Evolutionary conservation across 2,888 invertebrate species (phyloP).

Genomic region (Frankliniella fusca): DNA sequence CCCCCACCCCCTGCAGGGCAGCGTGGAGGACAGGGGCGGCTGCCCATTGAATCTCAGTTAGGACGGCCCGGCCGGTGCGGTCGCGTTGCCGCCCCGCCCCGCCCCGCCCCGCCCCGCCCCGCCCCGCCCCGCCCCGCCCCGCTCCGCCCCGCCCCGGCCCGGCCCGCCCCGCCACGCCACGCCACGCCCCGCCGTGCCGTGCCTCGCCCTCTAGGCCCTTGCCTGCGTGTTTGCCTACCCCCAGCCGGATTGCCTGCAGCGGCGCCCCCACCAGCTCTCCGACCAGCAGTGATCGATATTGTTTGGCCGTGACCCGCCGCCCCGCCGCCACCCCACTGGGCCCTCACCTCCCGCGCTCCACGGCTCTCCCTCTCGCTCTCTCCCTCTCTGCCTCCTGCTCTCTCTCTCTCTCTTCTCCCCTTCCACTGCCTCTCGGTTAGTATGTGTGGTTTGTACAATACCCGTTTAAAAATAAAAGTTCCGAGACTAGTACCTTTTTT

Average conservation of each 20-base stretch:
- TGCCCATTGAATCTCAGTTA: too few species aligned
- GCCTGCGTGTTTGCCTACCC: not conserved
- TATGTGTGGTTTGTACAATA: too few species aligned
- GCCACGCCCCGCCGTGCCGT: not conserved
- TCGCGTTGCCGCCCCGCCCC: not conserved
- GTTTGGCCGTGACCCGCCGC: conserved; percentile 19
- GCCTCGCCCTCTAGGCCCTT: not conserved
- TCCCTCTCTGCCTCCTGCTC: not conserved
- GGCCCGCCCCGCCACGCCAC: too few species aligned
- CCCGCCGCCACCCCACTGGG: not conserved
- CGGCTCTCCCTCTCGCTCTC: not conserved
- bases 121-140: not conserved
- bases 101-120: not conserved
- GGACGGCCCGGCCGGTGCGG: too few species aligned
- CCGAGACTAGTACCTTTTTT: too few species aligned
- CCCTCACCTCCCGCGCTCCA: not conserved
- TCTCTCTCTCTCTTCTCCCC: not conserved
- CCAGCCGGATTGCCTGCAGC: conserved; percentile 5
- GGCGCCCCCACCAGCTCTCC: not conserved
- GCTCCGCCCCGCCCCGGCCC: too few species aligned
- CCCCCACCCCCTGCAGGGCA: too few species aligned
- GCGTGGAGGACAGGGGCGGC: too few species aligned
- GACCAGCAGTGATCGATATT: conserved; percentile 3
- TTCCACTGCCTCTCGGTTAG: not conserved
- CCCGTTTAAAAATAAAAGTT: too few species aligned